phyloP scores from a whole-genome alignment of 2,113 vertebrate genomes.

The Chionis minor region DNA sequence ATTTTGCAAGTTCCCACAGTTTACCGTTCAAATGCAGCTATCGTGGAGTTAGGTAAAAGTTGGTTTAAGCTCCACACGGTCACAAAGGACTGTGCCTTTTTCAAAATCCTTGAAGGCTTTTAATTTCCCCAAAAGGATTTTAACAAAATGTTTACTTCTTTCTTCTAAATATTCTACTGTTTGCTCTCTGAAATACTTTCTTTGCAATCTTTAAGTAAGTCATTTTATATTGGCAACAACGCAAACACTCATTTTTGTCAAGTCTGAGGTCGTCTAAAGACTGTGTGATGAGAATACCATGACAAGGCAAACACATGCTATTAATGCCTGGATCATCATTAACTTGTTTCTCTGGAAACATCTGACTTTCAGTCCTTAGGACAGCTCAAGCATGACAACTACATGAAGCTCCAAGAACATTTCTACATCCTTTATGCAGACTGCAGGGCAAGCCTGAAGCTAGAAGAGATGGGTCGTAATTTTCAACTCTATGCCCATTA shows the following conservation, averaged over 20 bases:
- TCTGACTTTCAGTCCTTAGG: not conserved
- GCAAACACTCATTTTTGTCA: not conserved
- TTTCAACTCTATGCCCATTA: not conserved
- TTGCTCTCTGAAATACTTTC: conserved; percentile 7
- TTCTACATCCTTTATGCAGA: not conserved
- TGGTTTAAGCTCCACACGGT: not conserved
- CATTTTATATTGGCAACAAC: not conserved
- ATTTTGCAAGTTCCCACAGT: not conserved
- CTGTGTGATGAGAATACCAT: not conserved
- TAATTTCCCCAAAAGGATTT: conserved; percentile 2
- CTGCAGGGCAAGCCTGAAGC: not conserved
- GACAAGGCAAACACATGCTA: not conserved
- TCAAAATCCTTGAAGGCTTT: conserved; percentile 13
- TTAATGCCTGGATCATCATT: not conserved
- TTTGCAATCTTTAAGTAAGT: not conserved
- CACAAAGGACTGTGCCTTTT: not conserved
- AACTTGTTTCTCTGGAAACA: not conserved
- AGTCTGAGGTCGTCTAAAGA: not conserved
- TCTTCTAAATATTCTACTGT: conserved; percentile 33
- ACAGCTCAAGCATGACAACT: not conserved
- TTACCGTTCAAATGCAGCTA: not conserved
- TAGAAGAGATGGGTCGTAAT: not conserved
- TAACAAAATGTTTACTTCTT: conserved; percentile 31
- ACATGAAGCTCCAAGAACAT: not conserved
- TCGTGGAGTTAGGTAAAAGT: not conserved